Evolutionary conservation across 64 coral and sea anemone species (phyloP).

Genomic region (Stichodactyla mertensii): DNA sequence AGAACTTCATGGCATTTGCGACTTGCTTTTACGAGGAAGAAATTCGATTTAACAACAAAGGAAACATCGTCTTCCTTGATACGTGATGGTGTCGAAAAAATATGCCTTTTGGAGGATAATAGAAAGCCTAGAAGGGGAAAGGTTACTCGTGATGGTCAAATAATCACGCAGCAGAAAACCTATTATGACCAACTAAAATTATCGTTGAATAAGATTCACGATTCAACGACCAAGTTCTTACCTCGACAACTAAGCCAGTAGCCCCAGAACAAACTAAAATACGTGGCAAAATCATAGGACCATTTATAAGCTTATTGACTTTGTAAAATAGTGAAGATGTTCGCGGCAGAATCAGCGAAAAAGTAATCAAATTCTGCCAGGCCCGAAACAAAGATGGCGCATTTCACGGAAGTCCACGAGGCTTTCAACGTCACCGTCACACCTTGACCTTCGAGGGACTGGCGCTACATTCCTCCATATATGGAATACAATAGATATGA

Average conservation of each 20-base stretch:
- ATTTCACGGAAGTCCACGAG: constrained; percentile 95
- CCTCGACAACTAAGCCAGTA: neutral
- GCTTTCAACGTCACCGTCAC: constrained; percentile 79
- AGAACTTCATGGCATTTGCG: neutral
- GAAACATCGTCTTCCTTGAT: neutral
- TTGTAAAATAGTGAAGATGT: neutral
- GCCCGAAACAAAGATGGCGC: constrained; percentile 95
- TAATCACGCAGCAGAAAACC: constrained; percentile 15
- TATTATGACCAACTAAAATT: neutral
- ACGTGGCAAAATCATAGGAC: constrained; percentile 15
- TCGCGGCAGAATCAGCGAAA: constrained; percentile 8
- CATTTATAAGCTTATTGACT: neutral
- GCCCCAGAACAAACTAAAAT: neutral
- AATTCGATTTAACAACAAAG: neutral
- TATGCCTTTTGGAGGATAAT: neutral
- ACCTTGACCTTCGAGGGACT: constrained; percentile 63
- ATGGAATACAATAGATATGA: constrained; percentile 37
- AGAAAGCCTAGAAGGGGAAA: neutral
- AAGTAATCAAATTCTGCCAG: constrained; percentile 17
- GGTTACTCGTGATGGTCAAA: neutral
- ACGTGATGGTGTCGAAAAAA: neutral
- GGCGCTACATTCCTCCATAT: constrained; percentile 79
- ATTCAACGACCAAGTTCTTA: constrained; percentile 1
- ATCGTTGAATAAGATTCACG: neutral
- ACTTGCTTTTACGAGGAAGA: neutral